phyloP scores from a whole-genome alignment of 2,113 vertebrate species.

The Artemisiospiza belli region DNA sequence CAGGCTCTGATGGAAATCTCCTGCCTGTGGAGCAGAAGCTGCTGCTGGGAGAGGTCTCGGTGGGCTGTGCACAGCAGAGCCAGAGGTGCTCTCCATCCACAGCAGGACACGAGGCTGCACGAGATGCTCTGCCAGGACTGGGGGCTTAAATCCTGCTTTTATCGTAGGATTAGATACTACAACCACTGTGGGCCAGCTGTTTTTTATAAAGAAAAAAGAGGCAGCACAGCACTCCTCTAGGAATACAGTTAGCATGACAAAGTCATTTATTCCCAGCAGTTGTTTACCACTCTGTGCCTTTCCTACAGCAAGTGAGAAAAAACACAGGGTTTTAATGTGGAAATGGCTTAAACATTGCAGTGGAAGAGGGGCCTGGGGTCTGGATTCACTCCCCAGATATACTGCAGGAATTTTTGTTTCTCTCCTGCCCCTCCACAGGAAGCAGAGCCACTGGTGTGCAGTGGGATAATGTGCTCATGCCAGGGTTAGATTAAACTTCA shows the following conservation, averaged over 20 bases:
- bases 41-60: neutral
- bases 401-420: neutral
- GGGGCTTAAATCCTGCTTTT: neutral
- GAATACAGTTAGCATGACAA: conserved; percentile 10
- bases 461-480: neutral
- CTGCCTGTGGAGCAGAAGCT: neutral
- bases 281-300: neutral
- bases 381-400: neutral
- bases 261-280: conserved; percentile 26
- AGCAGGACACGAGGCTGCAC: neutral
- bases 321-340: neutral
- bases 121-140: neutral
- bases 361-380: neutral
- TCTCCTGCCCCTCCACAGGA: neutral
- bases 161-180: neutral
- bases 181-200: neutral
- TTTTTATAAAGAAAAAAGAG: neutral
- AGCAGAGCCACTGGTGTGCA: neutral
- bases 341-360: neutral
- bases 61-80: neutral
- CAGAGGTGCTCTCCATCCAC: neutral
- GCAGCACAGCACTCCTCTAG: neutral
- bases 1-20: neutral
- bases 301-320: neutral
- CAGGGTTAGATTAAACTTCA: neutral